Conservation (phyloP, 2,888 invertebrate species). For the Andrena camellia region DNA sequence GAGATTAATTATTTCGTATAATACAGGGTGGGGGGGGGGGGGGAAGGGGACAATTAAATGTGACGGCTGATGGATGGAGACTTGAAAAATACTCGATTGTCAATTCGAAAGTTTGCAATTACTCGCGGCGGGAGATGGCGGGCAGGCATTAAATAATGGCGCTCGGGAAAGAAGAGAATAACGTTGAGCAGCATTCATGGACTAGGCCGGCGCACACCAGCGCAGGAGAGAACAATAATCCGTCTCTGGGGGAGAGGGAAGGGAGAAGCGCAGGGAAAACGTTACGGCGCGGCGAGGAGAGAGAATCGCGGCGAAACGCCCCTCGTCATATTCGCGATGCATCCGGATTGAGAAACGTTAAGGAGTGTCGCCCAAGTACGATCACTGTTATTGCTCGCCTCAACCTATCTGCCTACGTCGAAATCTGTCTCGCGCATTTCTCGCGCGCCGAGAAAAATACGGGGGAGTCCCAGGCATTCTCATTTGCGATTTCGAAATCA, state of each 20-base stretch:
- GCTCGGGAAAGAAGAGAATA: slow-evolving; percentile 26
- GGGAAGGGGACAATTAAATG: slow-evolving; percentile 19
- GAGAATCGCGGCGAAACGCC: slow-evolving; percentile 58
- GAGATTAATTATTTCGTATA: slow-evolving; percentile 19
- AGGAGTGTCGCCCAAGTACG: slow-evolving; percentile 63
- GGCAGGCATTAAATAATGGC: background rate
- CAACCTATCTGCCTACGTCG: slow-evolving; percentile 39
- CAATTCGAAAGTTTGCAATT: slow-evolving; percentile 39
- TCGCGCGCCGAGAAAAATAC: slow-evolving; percentile 6
- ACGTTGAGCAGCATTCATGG: slow-evolving; percentile 36
- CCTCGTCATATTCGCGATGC: slow-evolving; percentile 54
- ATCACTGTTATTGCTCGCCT: slow-evolving; percentile 53
- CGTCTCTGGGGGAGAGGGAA: slow-evolving; percentile 3
- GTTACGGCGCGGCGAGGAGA: slow-evolving; percentile 3
- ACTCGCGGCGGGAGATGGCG: slow-evolving; percentile 23
- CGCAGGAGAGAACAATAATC: slow-evolving; percentile 45
- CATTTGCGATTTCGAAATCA: slow-evolving; percentile 35
- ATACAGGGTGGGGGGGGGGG: no score
- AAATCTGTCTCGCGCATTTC: slow-evolving; percentile 4
- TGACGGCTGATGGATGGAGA: background rate
- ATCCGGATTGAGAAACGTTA: slow-evolving; percentile 71
- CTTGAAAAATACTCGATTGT: slow-evolving; percentile 23
- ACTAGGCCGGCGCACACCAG: slow-evolving; percentile 18
- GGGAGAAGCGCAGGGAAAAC: background rate
- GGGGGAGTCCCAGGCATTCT: slow-evolving; percentile 15